Percentiles rank a stretch among this genome's conserved stretches.
phyloP scores from a whole-genome alignment of 2,797 vertebrate species.

The Pantherophis alleghaniensis region DNA sequence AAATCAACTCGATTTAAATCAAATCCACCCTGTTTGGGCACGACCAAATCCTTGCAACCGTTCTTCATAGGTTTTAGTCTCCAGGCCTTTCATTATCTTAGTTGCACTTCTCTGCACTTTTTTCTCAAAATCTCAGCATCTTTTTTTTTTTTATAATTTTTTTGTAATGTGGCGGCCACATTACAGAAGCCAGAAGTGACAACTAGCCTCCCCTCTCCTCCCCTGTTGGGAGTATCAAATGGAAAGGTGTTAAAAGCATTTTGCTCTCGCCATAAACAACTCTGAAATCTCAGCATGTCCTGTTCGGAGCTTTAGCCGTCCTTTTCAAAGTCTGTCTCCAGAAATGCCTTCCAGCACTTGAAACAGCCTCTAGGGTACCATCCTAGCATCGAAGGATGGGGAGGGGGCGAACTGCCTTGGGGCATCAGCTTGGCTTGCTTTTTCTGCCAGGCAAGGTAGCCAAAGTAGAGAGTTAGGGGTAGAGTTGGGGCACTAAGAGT shows the following conservation, averaged over 20 bases:
- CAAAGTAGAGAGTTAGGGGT: background rate
- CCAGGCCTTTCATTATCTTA: too few relatives aligned
- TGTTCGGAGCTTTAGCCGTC: background rate
- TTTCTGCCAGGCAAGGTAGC: background rate
- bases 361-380: background rate
- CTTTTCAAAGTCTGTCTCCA: background rate
- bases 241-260: background rate
- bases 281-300: background rate
- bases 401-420: background rate
- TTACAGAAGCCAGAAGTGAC: background rate
- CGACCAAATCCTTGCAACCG: too few relatives aligned
- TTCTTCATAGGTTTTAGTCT: too few relatives aligned
- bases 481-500: background rate
- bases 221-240: background rate
- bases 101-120: too few relatives aligned
- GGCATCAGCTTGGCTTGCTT: background rate
- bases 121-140: too few relatives aligned
- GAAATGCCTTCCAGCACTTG: background rate
- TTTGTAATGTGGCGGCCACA: too few relatives aligned
- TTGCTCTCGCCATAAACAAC: background rate
- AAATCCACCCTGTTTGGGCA: too few relatives aligned
- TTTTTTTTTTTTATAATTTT: too few relatives aligned
- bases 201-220: background rate
- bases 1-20: too few relatives aligned
- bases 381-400: background rate